Evolutionary conservation across 1,140 invertebrate species (phyloP).

Genomic region (Drosophila trapezifrons): DNA sequence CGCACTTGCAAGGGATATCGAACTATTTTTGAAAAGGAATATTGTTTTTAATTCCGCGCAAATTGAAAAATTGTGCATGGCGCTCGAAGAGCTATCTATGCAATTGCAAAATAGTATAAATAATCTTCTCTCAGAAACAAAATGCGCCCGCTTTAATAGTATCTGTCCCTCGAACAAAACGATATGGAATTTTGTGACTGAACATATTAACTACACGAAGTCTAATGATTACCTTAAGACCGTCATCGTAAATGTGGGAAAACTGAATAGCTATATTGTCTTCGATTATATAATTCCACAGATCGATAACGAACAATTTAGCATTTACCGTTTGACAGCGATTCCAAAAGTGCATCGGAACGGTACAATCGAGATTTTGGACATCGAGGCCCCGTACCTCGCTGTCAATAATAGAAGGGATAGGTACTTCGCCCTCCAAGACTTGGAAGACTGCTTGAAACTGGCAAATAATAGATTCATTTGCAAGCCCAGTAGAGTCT

Average conservation of each 20-base stretch:
- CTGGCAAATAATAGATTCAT: not conserved
- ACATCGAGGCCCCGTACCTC: not conserved
- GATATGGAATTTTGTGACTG: not conserved
- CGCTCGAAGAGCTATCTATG: not conserved
- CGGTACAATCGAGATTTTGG: not conserved
- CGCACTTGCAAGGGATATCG: not conserved
- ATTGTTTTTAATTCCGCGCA: fast-evolving
- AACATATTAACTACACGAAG: too few species aligned
- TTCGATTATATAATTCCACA: not conserved
- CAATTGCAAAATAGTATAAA: not conserved
- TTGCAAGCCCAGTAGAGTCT: not conserved
- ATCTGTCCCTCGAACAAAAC: not conserved
- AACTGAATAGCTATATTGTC: not conserved
- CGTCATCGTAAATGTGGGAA: not conserved
- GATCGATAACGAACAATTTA: not conserved
- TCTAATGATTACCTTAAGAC: too few species aligned
- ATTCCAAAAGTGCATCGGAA: constrained; percentile 5
- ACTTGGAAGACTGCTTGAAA: not conserved
- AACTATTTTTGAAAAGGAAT: not conserved
- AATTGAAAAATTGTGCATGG: too few species aligned
- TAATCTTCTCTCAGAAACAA: not conserved
- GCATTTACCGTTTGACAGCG: constrained; percentile 4
- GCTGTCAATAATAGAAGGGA: not conserved
- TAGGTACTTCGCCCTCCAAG: not conserved
- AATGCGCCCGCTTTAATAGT: not conserved